Evolutionary conservation across 2,797 vertebrate genomes (phyloP).

Genomic region (Sebastes oblongus): DNA sequence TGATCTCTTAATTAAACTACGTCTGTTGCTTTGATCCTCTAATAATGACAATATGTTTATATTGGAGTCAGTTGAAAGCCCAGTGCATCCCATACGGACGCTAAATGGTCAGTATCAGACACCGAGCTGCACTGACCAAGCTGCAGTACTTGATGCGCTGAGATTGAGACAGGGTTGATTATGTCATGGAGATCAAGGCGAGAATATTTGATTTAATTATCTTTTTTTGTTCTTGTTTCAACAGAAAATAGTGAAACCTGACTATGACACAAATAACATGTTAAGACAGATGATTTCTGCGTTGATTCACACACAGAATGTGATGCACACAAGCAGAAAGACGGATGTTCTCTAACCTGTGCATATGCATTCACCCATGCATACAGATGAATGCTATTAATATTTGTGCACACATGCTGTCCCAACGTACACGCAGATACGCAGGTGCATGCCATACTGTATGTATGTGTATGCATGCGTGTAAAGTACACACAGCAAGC

Average conservation of each 20-base stretch:
- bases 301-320: not conserved
- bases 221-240: not conserved
- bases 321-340: not conserved
- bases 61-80: no score
- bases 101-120: no score
- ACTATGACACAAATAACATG: not conserved
- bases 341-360: not conserved
- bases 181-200: not conserved
- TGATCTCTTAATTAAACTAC: no score
- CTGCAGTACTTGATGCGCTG: no score
- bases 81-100: no score
- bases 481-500: not conserved
- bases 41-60: no score
- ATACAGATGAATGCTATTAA: not conserved
- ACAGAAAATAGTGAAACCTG: not conserved
- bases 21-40: no score
- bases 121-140: no score
- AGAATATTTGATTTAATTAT: not conserved
- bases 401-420: not conserved
- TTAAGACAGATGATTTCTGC: conserved; percentile 12
- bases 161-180: no score
- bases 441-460: conserved; percentile 33
- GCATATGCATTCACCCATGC: not conserved
- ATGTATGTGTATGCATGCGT: not conserved
- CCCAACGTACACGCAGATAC: not conserved